These are phyloP conservation scores for Heliconius cydno DNA, from an alignment of 2,888 invertebrate species.

Conservation along the genomic window DNA sequence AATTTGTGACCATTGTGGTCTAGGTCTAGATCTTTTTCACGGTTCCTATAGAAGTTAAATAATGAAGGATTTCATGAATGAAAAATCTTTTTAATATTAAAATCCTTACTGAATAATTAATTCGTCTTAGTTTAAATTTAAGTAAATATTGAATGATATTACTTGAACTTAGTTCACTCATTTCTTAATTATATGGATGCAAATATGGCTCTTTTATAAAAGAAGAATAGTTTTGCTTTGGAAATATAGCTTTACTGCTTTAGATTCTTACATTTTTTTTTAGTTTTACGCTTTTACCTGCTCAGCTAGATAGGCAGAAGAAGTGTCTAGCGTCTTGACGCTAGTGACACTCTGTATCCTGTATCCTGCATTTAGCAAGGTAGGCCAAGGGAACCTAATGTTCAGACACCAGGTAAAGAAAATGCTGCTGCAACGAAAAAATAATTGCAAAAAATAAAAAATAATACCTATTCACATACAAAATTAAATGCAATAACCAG, in stretches of 20 bases:
- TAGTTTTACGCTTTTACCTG: no score
- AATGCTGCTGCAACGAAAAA: not conserved
- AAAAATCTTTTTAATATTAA: not conserved
- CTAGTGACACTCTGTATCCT: no score
- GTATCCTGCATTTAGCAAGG: no score
- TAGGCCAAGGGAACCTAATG: no score
- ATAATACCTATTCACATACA: not conserved
- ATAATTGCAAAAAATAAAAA: not conserved
- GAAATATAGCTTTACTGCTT: no score
- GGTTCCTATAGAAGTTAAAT: not conserved
- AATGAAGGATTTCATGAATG: not conserved
- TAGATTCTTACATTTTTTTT: no score
- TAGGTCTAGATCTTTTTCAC: conserved; percentile 11
- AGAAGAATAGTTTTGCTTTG: no score
- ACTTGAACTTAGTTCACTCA: not conserved
- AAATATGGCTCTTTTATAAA: no score
- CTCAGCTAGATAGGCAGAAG: no score
- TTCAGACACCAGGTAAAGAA: no score
- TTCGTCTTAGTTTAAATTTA: not conserved
- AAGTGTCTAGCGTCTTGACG: no score
- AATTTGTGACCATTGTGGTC: conserved; percentile 2
- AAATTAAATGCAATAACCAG: conserved; percentile 1
- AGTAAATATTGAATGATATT: not conserved
- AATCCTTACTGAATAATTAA: not conserved
- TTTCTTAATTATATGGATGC: not conserved